These are phyloP conservation scores for Pristionchus mayeri DNA, from an alignment of 2,888 invertebrate species.

Conservation along the genomic window DNA sequence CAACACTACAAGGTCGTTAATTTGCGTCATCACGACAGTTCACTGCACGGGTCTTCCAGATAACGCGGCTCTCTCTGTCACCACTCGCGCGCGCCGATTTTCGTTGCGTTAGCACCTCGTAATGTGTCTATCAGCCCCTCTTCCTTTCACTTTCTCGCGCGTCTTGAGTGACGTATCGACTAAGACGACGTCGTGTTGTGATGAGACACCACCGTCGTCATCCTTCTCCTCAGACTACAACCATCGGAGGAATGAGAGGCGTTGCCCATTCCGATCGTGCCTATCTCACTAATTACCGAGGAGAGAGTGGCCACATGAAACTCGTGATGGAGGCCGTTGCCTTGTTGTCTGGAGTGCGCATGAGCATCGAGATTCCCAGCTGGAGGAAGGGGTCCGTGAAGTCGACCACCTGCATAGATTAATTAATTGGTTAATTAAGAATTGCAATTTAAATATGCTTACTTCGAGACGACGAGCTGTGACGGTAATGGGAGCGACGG, in stretches of 20 bases:
- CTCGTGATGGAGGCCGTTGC: slow-evolving; percentile 91
- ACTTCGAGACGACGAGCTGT: slow-evolving; percentile 94
- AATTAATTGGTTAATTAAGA: too few relatives aligned
- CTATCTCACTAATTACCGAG: slow-evolving; percentile 74
- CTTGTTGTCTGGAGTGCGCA: slow-evolving; percentile 88
- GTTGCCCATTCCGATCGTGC: slow-evolving; percentile 29
- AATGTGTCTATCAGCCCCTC: neutral
- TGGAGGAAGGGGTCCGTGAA: slow-evolving; percentile 80
- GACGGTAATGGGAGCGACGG: slow-evolving; percentile 96
- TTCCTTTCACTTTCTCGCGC: slow-evolving; percentile 25
- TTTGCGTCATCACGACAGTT: slow-evolving; percentile 24
- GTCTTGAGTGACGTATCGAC: neutral
- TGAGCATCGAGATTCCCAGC: slow-evolving; percentile 80
- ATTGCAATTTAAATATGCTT: too few relatives aligned
- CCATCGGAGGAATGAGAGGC: slow-evolving; percentile 23
- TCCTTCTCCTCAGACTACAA: slow-evolving; percentile 24
- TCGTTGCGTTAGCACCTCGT: slow-evolving; percentile 34
- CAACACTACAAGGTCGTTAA: slow-evolving; percentile 37
- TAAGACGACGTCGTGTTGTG: neutral
- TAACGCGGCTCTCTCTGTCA: neutral
- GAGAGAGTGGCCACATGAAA: slow-evolving; percentile 91
- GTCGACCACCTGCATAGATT: slow-evolving; percentile 78
- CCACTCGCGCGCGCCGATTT: slow-evolving; percentile 29
- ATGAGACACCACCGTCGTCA: neutral
- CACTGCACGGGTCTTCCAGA: neutral